These are phyloP conservation scores for Hydropsyche betteni DNA, from an alignment of 2,888 invertebrate species.

Conservation along the genomic window DNA sequence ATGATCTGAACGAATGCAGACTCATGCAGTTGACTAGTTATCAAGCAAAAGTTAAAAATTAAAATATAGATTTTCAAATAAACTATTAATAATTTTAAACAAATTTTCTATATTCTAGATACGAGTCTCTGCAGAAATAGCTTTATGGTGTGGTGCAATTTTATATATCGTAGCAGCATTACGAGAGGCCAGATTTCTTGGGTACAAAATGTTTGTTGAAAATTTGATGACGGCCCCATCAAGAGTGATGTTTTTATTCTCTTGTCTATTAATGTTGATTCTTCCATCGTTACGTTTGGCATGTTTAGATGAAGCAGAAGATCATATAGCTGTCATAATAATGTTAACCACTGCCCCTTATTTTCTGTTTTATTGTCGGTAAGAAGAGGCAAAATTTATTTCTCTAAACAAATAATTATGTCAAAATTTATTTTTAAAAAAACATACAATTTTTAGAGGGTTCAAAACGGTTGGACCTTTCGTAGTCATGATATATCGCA, in stretches of 20 bases:
- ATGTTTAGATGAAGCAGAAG: constrained; percentile 88
- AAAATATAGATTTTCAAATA: background rate
- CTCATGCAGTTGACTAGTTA: constrained; percentile 71
- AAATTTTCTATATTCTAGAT: constrained; percentile 59
- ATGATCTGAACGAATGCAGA: constrained; percentile 75
- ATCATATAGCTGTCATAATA: constrained; percentile 89
- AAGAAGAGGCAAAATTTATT: constrained; percentile 44
- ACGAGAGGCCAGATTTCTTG: constrained; percentile 89
- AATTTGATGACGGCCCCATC: constrained; percentile 80
- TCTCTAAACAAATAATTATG: too few species aligned
- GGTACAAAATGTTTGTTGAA: constrained; percentile 92
- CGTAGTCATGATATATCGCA: constrained; percentile 99
- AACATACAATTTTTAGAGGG: constrained; percentile 72
- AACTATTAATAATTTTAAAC: background rate
- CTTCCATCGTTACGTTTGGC: constrained; percentile 86
- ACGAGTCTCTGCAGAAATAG: constrained; percentile 79
- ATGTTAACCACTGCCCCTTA: constrained; percentile 97
- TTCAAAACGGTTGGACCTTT: constrained; percentile 98
- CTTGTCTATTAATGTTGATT: constrained; percentile 87
- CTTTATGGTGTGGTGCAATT: constrained; percentile 83
- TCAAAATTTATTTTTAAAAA: too few species aligned
- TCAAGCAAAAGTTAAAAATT: constrained; percentile 63
- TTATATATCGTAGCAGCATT: constrained; percentile 85
- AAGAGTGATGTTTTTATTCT: constrained; percentile 92
- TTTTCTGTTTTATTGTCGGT: constrained; percentile 97